Percentiles rank a stretch among this genome's conserved stretches.
phyloP scores from a whole-genome alignment of 2,888 invertebrate species.

The Automeris io region DNA sequence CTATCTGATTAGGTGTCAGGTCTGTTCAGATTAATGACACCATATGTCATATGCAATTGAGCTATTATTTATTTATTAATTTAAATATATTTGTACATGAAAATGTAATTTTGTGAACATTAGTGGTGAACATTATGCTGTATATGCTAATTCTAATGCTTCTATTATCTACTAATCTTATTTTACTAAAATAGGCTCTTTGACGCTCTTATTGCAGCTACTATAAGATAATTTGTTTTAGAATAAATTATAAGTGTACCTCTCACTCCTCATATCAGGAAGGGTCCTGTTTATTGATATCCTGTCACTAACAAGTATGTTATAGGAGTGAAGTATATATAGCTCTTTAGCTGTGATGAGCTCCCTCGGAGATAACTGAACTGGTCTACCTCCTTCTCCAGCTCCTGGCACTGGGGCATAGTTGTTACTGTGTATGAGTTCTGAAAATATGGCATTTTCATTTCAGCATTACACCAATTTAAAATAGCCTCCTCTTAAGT shows the following conservation, averaged over 20 bases:
- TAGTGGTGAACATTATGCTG: too few relatives aligned
- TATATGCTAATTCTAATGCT: too few relatives aligned
- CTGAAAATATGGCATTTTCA: too few relatives aligned
- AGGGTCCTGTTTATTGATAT: constrained; percentile 90
- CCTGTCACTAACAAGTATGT: constrained; percentile 90
- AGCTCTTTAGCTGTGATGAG: constrained; percentile 86
- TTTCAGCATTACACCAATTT: too few relatives aligned
- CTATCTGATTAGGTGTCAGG: too few relatives aligned
- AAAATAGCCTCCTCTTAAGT: too few relatives aligned
- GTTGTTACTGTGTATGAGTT: constrained; percentile 85
- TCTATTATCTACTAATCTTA: too few relatives aligned
- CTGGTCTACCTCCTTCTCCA: constrained; percentile 88
- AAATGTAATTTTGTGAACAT: too few relatives aligned
- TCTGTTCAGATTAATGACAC: too few relatives aligned
- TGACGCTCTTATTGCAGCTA: background rate
- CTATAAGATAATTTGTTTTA: background rate
- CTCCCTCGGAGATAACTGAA: constrained; percentile 85
- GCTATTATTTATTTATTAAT: too few relatives aligned
- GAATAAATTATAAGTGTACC: constrained; percentile 65
- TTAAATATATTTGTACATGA: too few relatives aligned
- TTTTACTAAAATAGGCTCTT: background rate
- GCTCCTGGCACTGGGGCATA: constrained; percentile 85
- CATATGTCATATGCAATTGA: too few relatives aligned
- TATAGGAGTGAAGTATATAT: constrained; percentile 90
- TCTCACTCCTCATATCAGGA: constrained; percentile 89